Conservation (phyloP, 2,888 invertebrate genomes). For the Allolobophora icterica region DNA sequence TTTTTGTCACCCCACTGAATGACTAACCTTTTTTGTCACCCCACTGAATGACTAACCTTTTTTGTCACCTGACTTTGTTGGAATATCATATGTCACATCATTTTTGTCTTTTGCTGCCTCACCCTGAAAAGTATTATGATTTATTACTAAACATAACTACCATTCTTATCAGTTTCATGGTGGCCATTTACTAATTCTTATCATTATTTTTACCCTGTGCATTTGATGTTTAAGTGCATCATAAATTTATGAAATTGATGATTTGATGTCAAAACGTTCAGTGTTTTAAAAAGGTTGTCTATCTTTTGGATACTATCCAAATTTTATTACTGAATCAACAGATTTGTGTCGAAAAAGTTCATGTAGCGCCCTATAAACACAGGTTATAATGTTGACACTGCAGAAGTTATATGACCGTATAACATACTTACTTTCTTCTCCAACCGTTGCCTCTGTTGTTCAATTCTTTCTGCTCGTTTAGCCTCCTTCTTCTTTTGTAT, state of each 20-base stretch:
- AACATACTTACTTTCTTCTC: conserved; percentile 30
- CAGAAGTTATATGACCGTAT: neutral
- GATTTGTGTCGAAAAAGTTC: neutral
- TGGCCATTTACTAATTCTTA: neutral
- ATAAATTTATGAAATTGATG: neutral
- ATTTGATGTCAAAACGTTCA: neutral
- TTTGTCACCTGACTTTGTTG: neutral
- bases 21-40: conserved; percentile 5
- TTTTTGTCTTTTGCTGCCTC: conserved; percentile 31
- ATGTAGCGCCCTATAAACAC: neutral
- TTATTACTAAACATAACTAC: neutral
- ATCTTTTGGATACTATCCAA: neutral
- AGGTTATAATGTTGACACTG: neutral
- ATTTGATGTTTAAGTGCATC: neutral
- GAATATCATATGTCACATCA: conserved; percentile 20
- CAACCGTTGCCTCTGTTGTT: conserved; percentile 29
- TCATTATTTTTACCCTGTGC: neutral
- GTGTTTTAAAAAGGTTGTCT: neutral
- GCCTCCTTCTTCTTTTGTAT: conserved; percentile 37
- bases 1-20: too few relatives aligned
- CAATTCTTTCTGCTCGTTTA: conserved; percentile 36
- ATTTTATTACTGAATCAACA: neutral
- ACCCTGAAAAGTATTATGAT: neutral
- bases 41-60: conserved; percentile 17
- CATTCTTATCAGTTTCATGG: neutral